These are phyloP conservation scores for Eurosta solidaginis DNA, from an alignment of 1,140 invertebrate genomes.

Conservation along the genomic window DNA sequence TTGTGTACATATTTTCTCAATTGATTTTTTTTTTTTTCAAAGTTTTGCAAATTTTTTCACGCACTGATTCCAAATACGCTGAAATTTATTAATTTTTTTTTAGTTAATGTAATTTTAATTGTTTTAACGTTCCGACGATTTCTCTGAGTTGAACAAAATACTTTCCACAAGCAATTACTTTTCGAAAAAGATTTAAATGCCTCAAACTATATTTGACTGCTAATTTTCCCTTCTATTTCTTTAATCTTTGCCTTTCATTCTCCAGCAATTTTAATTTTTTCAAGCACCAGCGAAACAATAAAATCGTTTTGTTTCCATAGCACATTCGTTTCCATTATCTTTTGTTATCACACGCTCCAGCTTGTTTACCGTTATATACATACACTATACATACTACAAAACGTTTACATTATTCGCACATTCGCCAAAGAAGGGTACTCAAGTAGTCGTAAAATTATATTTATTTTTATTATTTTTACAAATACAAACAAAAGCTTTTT, in stretches of 20 bases:
- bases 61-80: too few relatives aligned
- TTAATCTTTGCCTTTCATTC: neutral
- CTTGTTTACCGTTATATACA: neutral
- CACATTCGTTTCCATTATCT: neutral
- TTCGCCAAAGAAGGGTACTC: neutral
- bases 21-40: neutral
- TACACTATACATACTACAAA: neutral
- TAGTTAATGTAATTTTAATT: too few relatives aligned
- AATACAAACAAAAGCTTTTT: neutral
- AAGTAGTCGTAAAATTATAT: neutral
- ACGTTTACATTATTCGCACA: neutral
- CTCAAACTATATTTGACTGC: too few relatives aligned
- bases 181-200: too few relatives aligned
- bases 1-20: neutral
- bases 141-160: too few relatives aligned
- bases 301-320: neutral
- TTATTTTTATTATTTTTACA: neutral
- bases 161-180: too few relatives aligned
- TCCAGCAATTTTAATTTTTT: neutral
- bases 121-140: too few relatives aligned
- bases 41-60: neutral
- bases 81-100: too few relatives aligned
- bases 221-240: neutral
- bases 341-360: neutral
- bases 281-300: neutral